Base-by-base conservation (phyloP, 2,797 vertebrate species). In the Meda fulgida region DNA sequence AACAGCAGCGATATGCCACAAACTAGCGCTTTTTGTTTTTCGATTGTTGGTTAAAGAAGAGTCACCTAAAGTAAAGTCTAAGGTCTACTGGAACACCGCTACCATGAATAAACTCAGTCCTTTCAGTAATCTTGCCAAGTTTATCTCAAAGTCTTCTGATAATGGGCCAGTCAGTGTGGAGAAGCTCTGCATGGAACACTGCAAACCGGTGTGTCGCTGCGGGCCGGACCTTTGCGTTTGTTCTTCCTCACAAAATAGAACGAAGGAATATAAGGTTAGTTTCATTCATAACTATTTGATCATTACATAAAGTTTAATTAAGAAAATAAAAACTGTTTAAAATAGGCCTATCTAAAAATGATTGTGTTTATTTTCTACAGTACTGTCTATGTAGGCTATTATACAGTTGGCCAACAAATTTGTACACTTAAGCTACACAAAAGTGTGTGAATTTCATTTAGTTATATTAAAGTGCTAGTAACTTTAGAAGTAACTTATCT, bases 151-250 rank as follows among this genome's bases (percentile, higher is more conserved):
- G 69, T 8, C 78, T 2, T 1, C 84, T 14, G 70, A 70, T 36
- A n/a, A 63, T 48, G 85, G 46, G 26, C 29, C 70, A 21, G 83
- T 55, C 13, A 18, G 63, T 3, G 83, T 8, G 73, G 94, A 95
- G 82, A 90, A 93, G 80, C 91, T 95, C 13, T 75, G 90, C 14
- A 91, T 94, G 94, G 91, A 90, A 1, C 92, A 93, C 7, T 92
- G 93, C 40, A 84, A 21, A 70, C 86, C 84, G 55, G 21, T 7
- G 31, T 84, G 85, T 48, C 43, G 55, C 80, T 60, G 60, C 71
- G 10, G 23, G 53, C 21, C 78, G 18, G 81, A 76, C 2, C 63
- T 8, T 13, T 87, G 77, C 71, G 51, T 34, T 14, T 77, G 84
- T 55, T 5, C 34, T 18, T 79, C 36, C 9, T 5, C 78, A 36